phyloP scores from a whole-genome alignment of 2,888 invertebrate genomes.

The Mayetiola destructor region DNA sequence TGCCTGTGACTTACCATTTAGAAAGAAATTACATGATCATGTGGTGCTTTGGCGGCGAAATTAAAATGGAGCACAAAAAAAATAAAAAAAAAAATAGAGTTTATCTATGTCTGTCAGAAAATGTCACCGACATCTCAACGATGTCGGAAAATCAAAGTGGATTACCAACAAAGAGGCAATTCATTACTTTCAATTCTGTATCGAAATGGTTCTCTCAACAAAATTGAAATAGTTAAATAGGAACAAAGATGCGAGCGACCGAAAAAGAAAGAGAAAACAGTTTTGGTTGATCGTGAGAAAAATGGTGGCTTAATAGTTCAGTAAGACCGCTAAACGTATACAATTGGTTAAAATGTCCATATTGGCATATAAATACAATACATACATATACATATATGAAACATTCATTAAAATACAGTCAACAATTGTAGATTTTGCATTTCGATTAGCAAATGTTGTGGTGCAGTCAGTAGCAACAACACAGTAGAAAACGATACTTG shows the following conservation, averaged over 20 bases:
- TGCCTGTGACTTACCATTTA: too few relatives aligned
- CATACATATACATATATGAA: too few relatives aligned
- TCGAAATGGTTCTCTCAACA: too few relatives aligned
- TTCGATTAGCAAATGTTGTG: neutral
- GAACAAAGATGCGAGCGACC: too few relatives aligned
- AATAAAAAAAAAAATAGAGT: neutral
- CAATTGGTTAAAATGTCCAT: too few relatives aligned
- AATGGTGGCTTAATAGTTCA: neutral
- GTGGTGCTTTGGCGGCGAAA: neutral
- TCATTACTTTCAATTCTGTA: neutral
- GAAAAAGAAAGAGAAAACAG: too few relatives aligned
- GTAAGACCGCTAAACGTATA: too few relatives aligned
- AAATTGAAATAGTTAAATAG: too few relatives aligned
- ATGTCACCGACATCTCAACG: constrained; percentile 2
- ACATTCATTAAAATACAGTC: constrained; percentile 1
- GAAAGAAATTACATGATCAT: too few relatives aligned
- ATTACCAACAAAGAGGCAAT: constrained; percentile 4
- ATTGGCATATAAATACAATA: too few relatives aligned
- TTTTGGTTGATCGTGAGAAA: constrained; percentile 1
- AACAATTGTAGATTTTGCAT: neutral
- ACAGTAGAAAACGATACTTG: too few relatives aligned
- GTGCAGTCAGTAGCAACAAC: neutral
- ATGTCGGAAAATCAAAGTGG: constrained; percentile 3
- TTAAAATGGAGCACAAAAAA: too few relatives aligned
- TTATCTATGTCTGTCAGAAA: constrained; percentile 1